Base-by-base conservation (phyloP, 30 jellyfish, hydroid and myxozoan species). In the Pelagia noctiluca region DNA sequence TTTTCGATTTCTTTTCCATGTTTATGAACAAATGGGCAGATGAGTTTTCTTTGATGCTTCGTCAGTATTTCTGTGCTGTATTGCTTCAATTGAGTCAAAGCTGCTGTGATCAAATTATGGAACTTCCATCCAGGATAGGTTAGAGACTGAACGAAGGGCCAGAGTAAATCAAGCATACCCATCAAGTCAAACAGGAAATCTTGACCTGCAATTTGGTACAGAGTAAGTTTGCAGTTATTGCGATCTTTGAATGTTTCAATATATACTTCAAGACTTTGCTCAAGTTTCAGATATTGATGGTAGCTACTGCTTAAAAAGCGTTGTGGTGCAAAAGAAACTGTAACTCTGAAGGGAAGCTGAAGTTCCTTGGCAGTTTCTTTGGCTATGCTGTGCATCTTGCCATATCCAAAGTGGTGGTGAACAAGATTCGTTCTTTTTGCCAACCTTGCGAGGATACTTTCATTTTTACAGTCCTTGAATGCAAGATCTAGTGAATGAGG, bases 221-320 rank as follows among this genome's bases (percentile, higher is more conserved):
- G 32, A 63, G 29, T 13, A 18, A 23, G 42, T 32, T 25, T 35
- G 25, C 42, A 23, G 76, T 63, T 63, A 31, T 63, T 31, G 29
- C 29, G 76, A 42, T 63, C 76, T 31, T 63, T 63, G 76, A 63
- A n/a, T n/a, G 80, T 68, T 68, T 68, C 80, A 30, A 72, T 29
- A 46, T 47, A 72, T 19, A 35, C 48, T n/a, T 72, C 85, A 26
- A 72, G 2, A 74, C 85, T 72, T 23, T 37, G 23, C 42, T 72
- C 85, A n/a, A 72, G 42, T 26, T 37, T 72, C 0, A 72, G 23
- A 23, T 36, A 72, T 25, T 72, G 85, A 34, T 72, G 71, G 61
- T 72, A 72, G 47, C 85, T 72, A 49, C 76, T 35, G 72, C 85
- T 72, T 22, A 72, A 29, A 47, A 72, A 72, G 8, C 85, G 71